These are phyloP conservation scores for Oegoconia quadripuncta DNA, from an alignment of 2,888 invertebrate species.

Conservation along the genomic window DNA sequence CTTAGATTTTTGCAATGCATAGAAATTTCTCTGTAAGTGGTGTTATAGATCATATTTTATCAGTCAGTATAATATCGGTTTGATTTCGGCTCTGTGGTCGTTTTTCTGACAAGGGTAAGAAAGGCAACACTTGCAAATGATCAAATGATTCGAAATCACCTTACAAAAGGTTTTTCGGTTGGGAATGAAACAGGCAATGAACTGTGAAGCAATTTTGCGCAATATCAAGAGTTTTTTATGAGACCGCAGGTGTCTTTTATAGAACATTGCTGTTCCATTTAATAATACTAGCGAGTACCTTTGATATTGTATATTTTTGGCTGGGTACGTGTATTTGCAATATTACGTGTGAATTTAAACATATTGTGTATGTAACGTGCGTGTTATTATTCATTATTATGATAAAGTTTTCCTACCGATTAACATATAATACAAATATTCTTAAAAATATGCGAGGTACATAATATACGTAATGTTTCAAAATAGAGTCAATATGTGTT, in stretches of 20 bases:
- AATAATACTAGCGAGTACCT: constrained; percentile 42
- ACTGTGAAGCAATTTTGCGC: constrained; percentile 45
- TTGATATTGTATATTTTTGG: constrained; percentile 33
- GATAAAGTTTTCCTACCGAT: too few relatives aligned
- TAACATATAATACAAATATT: too few relatives aligned
- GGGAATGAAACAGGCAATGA: constrained; percentile 47
- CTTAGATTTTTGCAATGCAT: too few relatives aligned
- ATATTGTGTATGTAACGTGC: too few relatives aligned
- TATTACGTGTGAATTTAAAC: too few relatives aligned
- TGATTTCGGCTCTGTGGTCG: constrained; percentile 28
- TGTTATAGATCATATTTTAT: background rate
- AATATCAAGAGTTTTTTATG: constrained; percentile 54
- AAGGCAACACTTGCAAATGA: constrained; percentile 41
- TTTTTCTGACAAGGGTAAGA: constrained; percentile 44
- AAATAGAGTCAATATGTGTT: too few relatives aligned
- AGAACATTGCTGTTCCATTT: constrained; percentile 45
- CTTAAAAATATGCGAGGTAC: too few relatives aligned
- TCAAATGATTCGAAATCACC: constrained; percentile 39
- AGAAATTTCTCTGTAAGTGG: background rate
- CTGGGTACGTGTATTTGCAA: too few relatives aligned
- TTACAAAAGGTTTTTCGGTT: constrained; percentile 28
- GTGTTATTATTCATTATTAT: too few relatives aligned
- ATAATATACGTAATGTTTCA: too few relatives aligned
- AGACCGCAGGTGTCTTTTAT: constrained; percentile 65
- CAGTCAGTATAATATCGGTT: background rate